Evolutionary conservation across 2,888 invertebrate genomes (phyloP), one percentile per base, ranked within the genome.

Genomic region (Fragum sueziense): DNA sequence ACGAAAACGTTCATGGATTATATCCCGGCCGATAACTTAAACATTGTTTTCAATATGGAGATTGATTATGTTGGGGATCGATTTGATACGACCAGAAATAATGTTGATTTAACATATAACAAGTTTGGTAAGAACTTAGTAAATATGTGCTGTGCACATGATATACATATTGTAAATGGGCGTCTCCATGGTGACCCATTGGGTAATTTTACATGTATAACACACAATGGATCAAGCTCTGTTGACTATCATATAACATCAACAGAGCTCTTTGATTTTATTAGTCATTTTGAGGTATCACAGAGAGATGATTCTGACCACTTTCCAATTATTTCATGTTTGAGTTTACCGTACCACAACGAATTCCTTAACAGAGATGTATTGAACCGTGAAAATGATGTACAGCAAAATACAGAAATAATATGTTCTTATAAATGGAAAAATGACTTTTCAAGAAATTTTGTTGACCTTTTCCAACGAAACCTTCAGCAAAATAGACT

Each of bases 21-120:
- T 29, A 69, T 51, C 4, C 47, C 51, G n/a, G 41, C 69, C 14
- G 69, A 69, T 27, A 69, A 69, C 29, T 41, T 69, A 11, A 27
- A 51, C 51, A 2, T 31, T 11, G n/a, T 61, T 29, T 61, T 29
- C 31, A 29, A 61, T 61, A 61, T 29, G 27, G 61, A 61, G 11
- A 3, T 31, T 14, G 61, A 61, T 61, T 61, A 29, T 61, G 20
- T 1, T 61, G 31, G 11, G 14, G 61, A 61, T 61, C 6, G 7
- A 20, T 61, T 61, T 61, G 29, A 61, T 22, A 1, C 14, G 2
- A 6, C 6, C 37, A 61, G 61, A 29, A 29, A 29, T 3, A 61
- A 61, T 31, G 14, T 2, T 27, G 61, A 61, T 61, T 61, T 27
- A n/a, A 9, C 11, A 54, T 17, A n/a, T 1, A 31, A 31, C 31